Percentiles rank a stretch among this genome's conserved stretches.
phyloP scores from a whole-genome alignment of 2,888 invertebrate genomes.

The Volucella inflata region DNA sequence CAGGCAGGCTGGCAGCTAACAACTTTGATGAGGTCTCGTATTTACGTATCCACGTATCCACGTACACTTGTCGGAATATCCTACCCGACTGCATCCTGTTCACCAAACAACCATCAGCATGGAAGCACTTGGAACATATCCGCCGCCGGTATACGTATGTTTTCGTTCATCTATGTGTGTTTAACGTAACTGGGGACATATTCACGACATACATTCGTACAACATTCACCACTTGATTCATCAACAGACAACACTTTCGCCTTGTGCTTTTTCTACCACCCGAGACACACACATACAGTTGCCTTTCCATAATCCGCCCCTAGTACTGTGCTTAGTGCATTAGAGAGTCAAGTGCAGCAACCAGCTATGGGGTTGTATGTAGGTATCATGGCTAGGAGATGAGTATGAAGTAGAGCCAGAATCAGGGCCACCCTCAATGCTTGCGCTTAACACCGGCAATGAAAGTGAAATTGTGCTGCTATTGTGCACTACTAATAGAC shows the following conservation, averaged over 20 bases:
- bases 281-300: slow-evolving; percentile 3
- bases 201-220: slow-evolving; percentile 39
- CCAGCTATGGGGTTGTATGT: slow-evolving; percentile 8
- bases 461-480: slow-evolving; percentile 73
- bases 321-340: slow-evolving; percentile 68
- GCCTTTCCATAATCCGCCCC: slow-evolving; percentile 23
- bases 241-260: slow-evolving; percentile 74
- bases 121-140: slow-evolving; percentile 70
- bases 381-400: slow-evolving; percentile 2
- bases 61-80: slow-evolving; percentile 64
- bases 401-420: neutral
- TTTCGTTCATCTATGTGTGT: slow-evolving; percentile 29
- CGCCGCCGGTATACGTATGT: slow-evolving; percentile 24
- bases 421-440: slow-evolving; percentile 58
- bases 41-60: slow-evolving; percentile 44
- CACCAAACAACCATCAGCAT: slow-evolving; percentile 46
- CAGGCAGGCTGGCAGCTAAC: slow-evolving; percentile 27
- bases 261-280: slow-evolving; percentile 59
- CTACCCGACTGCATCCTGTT: slow-evolving; percentile 67
- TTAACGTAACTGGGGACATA: slow-evolving; percentile 60
- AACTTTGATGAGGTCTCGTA: slow-evolving; percentile 66
- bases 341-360: slow-evolving; percentile 74
- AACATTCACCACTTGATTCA: slow-evolving; percentile 65
- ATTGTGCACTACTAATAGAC: slow-evolving; percentile 75
- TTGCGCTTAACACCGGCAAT: slow-evolving; percentile 55